Conservation (phyloP, 2,888 invertebrate species). For the Vanessa cardui region DNA sequence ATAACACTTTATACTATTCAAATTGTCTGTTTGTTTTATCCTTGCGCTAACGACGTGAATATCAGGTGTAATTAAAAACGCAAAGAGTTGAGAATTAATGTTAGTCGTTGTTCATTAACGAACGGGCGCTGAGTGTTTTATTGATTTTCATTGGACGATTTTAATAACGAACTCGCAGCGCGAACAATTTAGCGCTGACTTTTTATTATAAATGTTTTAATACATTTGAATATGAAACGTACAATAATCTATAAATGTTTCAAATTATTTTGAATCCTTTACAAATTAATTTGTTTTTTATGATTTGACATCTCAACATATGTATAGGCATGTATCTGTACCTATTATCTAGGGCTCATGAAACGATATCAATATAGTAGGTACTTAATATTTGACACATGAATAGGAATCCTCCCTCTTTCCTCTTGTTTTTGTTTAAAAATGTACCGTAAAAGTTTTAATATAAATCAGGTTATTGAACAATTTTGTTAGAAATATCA, state of each 20-base stretch:
- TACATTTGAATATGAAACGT: neutral
- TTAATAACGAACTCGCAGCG: neutral
- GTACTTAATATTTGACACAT: no score
- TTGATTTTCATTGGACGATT: conserved; percentile 62
- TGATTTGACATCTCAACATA: no score
- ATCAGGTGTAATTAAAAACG: conserved; percentile 78
- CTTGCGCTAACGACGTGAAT: conserved; percentile 78
- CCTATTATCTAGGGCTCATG: no score
- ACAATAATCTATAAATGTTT: neutral
- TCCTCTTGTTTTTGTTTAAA: no score
- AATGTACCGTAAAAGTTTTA: no score
- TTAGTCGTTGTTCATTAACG: conserved; percentile 66
- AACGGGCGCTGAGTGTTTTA: conserved; percentile 63
- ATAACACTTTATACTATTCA: conserved; percentile 71
- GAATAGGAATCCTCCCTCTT: no score
- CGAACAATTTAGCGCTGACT: neutral
- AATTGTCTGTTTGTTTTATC: conserved; percentile 78
- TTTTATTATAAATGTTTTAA: conserved; percentile 6
- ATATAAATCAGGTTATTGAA: no score
- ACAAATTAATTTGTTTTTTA: no score
- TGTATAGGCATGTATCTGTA: no score
- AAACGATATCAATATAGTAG: no score
- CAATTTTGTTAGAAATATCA: no score
- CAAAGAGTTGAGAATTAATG: conserved; percentile 70
- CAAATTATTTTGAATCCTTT: no score